A percentile compares a stretch with the other conserved stretches of the same genome.
These are phyloP conservation scores for Tanypteryx hageni DNA, from an alignment of 2,888 invertebrate species.

Conservation along the genomic window DNA sequence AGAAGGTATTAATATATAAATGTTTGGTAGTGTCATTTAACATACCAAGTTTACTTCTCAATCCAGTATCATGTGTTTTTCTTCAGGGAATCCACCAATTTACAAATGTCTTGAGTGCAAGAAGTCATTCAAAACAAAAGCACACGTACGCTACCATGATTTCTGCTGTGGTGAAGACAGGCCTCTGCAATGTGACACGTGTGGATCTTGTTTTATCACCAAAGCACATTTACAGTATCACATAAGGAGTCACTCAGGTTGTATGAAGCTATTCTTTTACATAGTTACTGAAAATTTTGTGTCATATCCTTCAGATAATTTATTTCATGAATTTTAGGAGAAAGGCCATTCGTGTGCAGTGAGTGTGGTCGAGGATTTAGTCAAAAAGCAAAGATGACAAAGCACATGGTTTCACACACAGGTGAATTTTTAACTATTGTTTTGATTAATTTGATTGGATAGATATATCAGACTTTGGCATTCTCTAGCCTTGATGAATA, in stretches of 20 bases:
- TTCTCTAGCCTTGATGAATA: too few relatives aligned
- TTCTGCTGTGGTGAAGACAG: conserved; percentile 72
- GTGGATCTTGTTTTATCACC: conserved; percentile 81
- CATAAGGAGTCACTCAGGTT: conserved; percentile 81
- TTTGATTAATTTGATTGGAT: not conserved
- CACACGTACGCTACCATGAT: conserved; percentile 71
- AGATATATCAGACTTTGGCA: too few relatives aligned
- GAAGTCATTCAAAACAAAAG: conserved; percentile 82
- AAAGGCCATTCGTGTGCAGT: conserved; percentile 79
- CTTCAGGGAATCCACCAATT: conserved; percentile 76
- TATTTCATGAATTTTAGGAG: conserved; percentile 67
- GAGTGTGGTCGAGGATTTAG: conserved; percentile 83
- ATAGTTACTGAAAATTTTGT: not conserved
- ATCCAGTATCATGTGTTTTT: not conserved
- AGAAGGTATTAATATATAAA: conserved; percentile 28
- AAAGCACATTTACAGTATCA: conserved; percentile 86
- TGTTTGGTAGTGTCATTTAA: not conserved
- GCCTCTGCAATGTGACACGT: conserved; percentile 77
- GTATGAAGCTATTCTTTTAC: conserved; percentile 68
- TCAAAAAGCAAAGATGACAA: conserved; percentile 83
- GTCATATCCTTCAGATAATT: not conserved
- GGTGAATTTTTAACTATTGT: conserved; percentile 71
- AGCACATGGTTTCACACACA: conserved; percentile 83
- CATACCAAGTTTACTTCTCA: not conserved
- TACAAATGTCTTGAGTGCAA: conserved; percentile 83